phyloP scores from a whole-genome alignment of 1,140 invertebrate genomes.

The Drosophila lacteicornis region DNA sequence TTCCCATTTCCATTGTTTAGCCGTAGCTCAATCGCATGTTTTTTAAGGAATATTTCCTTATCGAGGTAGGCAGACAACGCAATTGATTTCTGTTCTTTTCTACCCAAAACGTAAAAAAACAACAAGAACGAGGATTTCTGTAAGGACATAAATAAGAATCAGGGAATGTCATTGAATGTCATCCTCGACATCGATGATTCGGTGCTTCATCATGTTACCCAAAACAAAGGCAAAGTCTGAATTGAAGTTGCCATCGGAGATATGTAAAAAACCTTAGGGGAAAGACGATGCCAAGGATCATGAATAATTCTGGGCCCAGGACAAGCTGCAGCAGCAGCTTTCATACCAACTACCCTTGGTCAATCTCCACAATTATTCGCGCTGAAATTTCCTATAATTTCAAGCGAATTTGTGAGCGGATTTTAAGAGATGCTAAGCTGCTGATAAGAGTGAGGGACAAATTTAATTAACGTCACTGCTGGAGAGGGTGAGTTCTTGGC shows the following conservation, averaged over 20 bases:
- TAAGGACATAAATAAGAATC: conserved; percentile 75
- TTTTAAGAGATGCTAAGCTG: conserved; percentile 55
- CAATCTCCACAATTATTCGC: conserved; percentile 14
- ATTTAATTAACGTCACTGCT: conserved; percentile 50
- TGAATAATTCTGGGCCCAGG: conserved; percentile 47
- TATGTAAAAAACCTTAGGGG: conserved; percentile 48
- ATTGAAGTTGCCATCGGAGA: conserved; percentile 63
- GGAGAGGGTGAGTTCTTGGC: conserved; percentile 23
- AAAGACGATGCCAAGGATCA: conserved; percentile 55
- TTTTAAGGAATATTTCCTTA: conserved; percentile 70
- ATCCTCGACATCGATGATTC: conserved; percentile 49
- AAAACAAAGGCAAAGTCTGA: conserved; percentile 50
- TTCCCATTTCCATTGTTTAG: conserved; percentile 63
- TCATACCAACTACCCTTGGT: conserved; percentile 24
- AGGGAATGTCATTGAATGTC: conserved; percentile 72
- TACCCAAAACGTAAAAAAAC: conserved; percentile 67
- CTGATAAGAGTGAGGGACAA: conserved; percentile 49
- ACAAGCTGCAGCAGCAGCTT: conserved; percentile 36
- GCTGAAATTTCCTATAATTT: conserved; percentile 31
- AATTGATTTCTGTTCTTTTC: conserved; percentile 79
- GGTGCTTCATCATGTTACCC: conserved; percentile 76
- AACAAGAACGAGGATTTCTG: conserved; percentile 24
- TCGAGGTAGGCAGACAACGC: conserved; percentile 64
- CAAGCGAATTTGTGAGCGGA: conserved; percentile 30
- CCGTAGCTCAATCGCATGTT: conserved; percentile 35